Conservation (phyloP, 2,888 invertebrate genomes). For the Catocala sponsa region DNA sequence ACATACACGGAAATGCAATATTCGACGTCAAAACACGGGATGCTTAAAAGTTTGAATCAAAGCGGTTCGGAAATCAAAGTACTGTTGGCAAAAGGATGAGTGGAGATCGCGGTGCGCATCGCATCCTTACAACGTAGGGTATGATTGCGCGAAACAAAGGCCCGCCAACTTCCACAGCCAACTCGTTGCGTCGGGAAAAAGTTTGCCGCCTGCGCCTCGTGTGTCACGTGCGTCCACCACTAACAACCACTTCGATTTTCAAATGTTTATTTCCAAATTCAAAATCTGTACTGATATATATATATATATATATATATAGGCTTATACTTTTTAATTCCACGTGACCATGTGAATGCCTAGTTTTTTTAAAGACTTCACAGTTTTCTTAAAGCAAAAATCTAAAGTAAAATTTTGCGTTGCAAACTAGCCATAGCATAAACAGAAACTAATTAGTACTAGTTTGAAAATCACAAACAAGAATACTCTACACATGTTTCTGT, state of each 20-base stretch:
- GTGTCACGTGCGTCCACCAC: constrained; percentile 53
- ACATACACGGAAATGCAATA: constrained; percentile 83
- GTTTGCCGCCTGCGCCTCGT: constrained; percentile 71
- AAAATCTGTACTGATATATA: constrained; percentile 6
- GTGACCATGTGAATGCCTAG: neutral
- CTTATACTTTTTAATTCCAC: too few relatives aligned
- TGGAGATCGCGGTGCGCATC: constrained; percentile 65
- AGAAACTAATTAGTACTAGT: neutral
- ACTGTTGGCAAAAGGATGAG: constrained; percentile 80
- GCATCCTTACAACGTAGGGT: constrained; percentile 85
- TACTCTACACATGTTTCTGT: constrained; percentile 58
- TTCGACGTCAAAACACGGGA: constrained; percentile 78
- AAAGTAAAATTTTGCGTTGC: neutral
- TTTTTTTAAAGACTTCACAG: too few relatives aligned
- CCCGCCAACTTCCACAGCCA: constrained; percentile 70
- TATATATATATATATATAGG: too few relatives aligned
- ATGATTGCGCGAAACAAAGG: constrained; percentile 84
- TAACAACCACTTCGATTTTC: constrained; percentile 49
- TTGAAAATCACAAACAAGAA: constrained; percentile 12
- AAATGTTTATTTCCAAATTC: constrained; percentile 29
- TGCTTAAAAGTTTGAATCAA: constrained; percentile 86
- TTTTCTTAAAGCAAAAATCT: too few relatives aligned
- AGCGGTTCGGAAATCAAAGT: constrained; percentile 84
- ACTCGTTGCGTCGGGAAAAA: constrained; percentile 75
- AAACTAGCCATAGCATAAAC: neutral